Percentiles rank a stretch among this genome's conserved stretches.
Evolutionary conservation across 2,797 vertebrate species (phyloP).

Genomic region (Rhynchonycteris naso): DNA sequence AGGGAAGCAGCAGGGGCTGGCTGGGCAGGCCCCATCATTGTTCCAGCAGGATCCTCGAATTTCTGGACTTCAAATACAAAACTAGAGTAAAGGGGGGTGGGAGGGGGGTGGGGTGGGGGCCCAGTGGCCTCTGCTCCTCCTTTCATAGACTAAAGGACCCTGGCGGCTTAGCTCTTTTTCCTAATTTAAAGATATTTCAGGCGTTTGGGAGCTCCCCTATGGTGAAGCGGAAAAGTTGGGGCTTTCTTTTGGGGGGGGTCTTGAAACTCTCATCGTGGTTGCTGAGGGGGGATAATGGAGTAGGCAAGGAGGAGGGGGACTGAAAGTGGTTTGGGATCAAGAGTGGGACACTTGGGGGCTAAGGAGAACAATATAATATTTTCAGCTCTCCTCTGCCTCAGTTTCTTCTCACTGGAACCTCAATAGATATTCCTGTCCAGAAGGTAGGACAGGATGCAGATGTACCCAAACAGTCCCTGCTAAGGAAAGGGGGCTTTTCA

Average conservation of each 20-base stretch:
- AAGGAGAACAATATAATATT: neutral
- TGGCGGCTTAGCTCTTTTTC: conserved; percentile 78
- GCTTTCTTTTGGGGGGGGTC: neutral
- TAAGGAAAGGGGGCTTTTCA: neutral
- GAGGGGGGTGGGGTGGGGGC: neutral
- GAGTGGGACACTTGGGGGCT: neutral
- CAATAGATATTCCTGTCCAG: neutral
- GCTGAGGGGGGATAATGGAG: neutral
- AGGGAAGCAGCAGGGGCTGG: conserved; percentile 66
- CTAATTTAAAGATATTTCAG: conserved; percentile 81
- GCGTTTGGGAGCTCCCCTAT: conserved; percentile 72
- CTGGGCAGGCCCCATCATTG: conserved; percentile 53
- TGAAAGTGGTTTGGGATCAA: neutral
- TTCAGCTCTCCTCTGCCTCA: conserved; percentile 3
- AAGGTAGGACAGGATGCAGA: neutral
- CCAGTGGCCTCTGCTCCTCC: conserved; percentile 76
- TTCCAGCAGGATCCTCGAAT: conserved; percentile 30
- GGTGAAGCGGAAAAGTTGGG: conserved; percentile 73
- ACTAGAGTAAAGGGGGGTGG: neutral
- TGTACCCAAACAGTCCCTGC: neutral
- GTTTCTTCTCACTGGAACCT: neutral
- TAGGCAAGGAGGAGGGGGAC: neutral
- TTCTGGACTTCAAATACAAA: conserved; percentile 74
- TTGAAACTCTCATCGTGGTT: conserved; percentile 61
- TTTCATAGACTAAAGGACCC: conserved; percentile 80